Evolutionary conservation across 2,797 vertebrate genomes (phyloP).

Genomic region (Hybognathus amarus): DNA sequence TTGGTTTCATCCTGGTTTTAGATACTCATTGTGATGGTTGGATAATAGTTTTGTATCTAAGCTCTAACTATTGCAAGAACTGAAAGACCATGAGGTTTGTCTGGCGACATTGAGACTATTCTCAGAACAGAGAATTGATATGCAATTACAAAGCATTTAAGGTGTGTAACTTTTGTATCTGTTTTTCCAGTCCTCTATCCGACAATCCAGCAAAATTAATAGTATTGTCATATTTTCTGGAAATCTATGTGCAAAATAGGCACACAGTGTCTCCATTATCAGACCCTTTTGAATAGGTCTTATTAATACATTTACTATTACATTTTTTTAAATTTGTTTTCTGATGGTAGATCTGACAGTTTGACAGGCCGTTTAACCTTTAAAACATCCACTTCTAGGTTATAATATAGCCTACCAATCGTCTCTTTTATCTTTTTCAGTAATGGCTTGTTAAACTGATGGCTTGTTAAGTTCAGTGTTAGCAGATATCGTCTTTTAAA

Average conservation of each 20-base stretch:
- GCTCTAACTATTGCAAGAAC: neutral
- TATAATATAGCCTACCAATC: neutral
- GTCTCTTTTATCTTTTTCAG: neutral
- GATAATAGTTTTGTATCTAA: neutral
- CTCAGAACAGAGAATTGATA: constrained; percentile 39
- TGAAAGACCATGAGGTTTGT: neutral
- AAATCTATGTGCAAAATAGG: constrained; percentile 58
- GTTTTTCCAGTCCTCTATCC: neutral
- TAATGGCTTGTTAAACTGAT: neutral
- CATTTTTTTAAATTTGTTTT: constrained; percentile 33
- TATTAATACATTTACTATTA: constrained; percentile 23
- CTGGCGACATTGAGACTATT: neutral
- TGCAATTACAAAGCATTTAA: constrained; percentile 32
- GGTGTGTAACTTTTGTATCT: neutral
- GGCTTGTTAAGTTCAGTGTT: no score
- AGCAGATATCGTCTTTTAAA: no score
- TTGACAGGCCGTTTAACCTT: neutral
- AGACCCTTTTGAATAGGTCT: constrained; percentile 2
- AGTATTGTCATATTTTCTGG: constrained; percentile 51
- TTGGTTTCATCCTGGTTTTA: constrained; percentile 18
- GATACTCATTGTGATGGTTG: constrained; percentile 53
- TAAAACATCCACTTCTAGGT: neutral
- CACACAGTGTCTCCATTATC: constrained; percentile 46
- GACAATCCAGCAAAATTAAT: neutral
- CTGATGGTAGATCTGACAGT: neutral